Conservation (phyloP, 1,140 invertebrate genomes). For the Galleria mellonella region DNA sequence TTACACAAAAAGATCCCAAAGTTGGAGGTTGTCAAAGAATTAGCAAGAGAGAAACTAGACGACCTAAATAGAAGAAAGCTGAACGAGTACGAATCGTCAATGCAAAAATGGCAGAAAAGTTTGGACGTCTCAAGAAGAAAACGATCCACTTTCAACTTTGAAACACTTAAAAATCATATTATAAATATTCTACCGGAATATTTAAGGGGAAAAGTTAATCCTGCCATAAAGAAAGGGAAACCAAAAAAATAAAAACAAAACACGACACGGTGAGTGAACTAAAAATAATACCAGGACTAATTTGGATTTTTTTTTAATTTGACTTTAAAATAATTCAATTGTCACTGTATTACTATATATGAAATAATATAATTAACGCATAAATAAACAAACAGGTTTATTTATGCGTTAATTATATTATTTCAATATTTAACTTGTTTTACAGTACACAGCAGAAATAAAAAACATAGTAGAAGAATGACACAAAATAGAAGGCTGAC, state of each 20-base stretch:
- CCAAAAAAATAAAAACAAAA: conserved; percentile 5
- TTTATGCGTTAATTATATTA: too few relatives aligned
- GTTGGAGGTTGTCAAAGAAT: conserved; percentile 25
- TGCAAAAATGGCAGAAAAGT: conserved; percentile 40
- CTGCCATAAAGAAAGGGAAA: conserved; percentile 13
- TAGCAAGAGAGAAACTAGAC: conserved; percentile 26
- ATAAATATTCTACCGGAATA: conserved; percentile 45
- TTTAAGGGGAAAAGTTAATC: conserved; percentile 31
- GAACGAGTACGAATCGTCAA: conserved; percentile 26
- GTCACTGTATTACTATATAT: too few relatives aligned
- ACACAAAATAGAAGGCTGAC: too few relatives aligned
- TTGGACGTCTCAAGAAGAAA: conserved; percentile 28
- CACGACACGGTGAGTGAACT: background rate
- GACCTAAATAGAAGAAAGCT: conserved; percentile 27
- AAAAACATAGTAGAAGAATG: too few relatives aligned
- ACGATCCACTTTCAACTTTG: conserved; percentile 17
- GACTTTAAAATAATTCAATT: too few relatives aligned
- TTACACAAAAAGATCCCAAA: conserved; percentile 27
- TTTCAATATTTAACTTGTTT: too few relatives aligned
- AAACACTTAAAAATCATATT: conserved; percentile 21
- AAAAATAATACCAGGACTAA: background rate
- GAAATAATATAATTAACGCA: too few relatives aligned
- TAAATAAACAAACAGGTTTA: too few relatives aligned
- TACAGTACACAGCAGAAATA: background rate
- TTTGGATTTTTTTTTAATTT: too few relatives aligned